Base-by-base conservation (phyloP, 2,113 vertebrate genomes). In the Talpa occidentalis region DNA sequence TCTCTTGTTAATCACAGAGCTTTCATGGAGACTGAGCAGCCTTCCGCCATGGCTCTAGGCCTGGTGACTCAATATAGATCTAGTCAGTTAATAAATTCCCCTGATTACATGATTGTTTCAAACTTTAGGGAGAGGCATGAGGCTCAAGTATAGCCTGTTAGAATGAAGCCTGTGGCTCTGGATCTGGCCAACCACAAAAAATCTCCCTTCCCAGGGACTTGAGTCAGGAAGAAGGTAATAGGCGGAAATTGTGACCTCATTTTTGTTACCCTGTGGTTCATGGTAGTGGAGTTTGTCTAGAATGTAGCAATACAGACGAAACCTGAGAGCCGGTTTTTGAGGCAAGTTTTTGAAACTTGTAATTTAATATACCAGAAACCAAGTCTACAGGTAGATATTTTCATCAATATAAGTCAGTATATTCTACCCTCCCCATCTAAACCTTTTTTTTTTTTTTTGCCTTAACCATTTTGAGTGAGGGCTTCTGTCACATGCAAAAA, bases 231-330 rank as follows among this genome's bases (percentile, higher is more conserved):
- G 32, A 40, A n/a, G 11, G 19, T 6, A 0, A 0, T 0, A 26
- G 49, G 40, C 26, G 19, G 37, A 56, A 59, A 17, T 21, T 37
- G n/a, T 52, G 47, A 10, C 21, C 22, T 24, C 49, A 8, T 2
- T 21, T 32, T 47, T 40, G 73, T 21, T n/a, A 19, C 9, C 12
- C 47, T 73, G 40, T 10, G 69, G 24, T n/a, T 7, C 17, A 62
- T 0, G 0, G 5, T 28, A 9, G 3, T 21, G 40, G 7, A 24
- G 22, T 1, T 52, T n/a, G 49, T 83, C 37, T n/a, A n/a, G 72
- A n/a, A 30, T 30, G 28, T 2, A 6, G 74, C 32, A 30, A 22
- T 56, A 12, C 7, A 11, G 56, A 79, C 40, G 28, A 37, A 42
- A 10, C 3, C 14, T n/a, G 10, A 30, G 32, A 66, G 10, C 56